These are phyloP conservation scores for Harpagifer antarcticus DNA, from an alignment of 2,797 vertebrate species.

Conservation along the genomic window DNA sequence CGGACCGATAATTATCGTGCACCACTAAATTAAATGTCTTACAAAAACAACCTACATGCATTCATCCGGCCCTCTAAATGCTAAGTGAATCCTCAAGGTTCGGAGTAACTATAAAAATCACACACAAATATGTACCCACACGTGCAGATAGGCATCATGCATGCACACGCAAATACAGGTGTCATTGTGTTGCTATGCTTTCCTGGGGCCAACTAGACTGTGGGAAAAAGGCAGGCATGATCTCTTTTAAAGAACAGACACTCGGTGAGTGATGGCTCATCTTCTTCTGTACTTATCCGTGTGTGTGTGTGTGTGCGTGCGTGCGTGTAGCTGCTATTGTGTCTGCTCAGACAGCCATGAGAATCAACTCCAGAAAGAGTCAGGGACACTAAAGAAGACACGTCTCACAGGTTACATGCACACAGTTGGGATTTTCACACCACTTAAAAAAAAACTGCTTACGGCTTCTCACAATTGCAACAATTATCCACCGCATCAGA, in stretches of 20 bases:
- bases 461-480: neutral
- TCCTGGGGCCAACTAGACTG: conserved; percentile 73
- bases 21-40: too few species aligned
- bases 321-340: conserved; percentile 44
- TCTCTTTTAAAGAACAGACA: conserved; percentile 59
- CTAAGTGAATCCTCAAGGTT: conserved; percentile 15
- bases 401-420: conserved; percentile 19
- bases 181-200: conserved; percentile 69
- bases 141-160: conserved; percentile 50
- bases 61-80: neutral
- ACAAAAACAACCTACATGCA: conserved; percentile 13
- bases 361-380: conserved; percentile 38
- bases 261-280: conserved; percentile 68
- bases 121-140: conserved; percentile 16
- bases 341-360: conserved; percentile 53
- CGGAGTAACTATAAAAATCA: conserved; percentile 35
- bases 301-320: neutral
- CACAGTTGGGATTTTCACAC: conserved; percentile 28
- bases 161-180: conserved; percentile 59
- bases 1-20: too few species aligned
- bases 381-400: conserved; percentile 32
- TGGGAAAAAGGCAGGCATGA: conserved; percentile 71
- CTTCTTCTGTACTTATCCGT: too few species aligned
- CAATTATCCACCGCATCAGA: neutral
- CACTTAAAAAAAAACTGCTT: neutral